Evolutionary conservation across 2,797 vertebrate species (phyloP), one percentile per base, ranked within the genome.

Genomic region (Brotula barbata): DNA sequence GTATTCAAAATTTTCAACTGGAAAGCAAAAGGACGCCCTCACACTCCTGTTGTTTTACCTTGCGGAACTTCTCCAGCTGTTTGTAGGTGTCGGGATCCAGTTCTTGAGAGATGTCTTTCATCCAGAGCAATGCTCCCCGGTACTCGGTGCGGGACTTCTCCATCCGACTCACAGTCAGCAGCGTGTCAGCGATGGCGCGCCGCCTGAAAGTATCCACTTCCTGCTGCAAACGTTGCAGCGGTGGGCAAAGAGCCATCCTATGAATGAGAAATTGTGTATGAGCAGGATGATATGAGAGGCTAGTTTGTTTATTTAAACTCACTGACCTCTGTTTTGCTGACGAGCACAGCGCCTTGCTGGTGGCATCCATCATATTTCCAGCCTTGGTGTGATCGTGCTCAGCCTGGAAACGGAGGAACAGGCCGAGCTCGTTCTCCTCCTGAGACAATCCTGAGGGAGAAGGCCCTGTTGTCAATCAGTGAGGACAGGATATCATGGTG

Each of bases 51-150:
- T 34, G 12, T 48, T 78, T 33, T 68, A 92, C 92, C 89, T 94
- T 94, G 81, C 92, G 88, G 75, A 96, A 95, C 86, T 93, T 95
- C 60, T 94, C 92, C 87, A 93, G 89, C 80, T 96, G 92, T 60
- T 94, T 95, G 82, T 90, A 92, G 16, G 93, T 95, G 73, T 94
- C 94, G 1, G 93, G 93, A 84, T 94, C 92, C 20, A 94, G 83
- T 54, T 94, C 93, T 50, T 93, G 92, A 5, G 92, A 95, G 33
- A 92, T 76, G 19, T 94, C 93, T 73, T 94, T 95, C 92, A 95
- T 94, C 92, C 92, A 93, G n/a, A 95, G 91, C 54, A 90, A 81
- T 12, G 91, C 92, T 42, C 88, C 92, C 46, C 92, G 85, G 75
- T 97, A 91, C 76, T 96, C 92, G 0, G 85, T 94, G 57, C 93